Evolutionary conservation across 2,888 invertebrate species (phyloP).

Genomic region (Agrotis ipsilon): DNA sequence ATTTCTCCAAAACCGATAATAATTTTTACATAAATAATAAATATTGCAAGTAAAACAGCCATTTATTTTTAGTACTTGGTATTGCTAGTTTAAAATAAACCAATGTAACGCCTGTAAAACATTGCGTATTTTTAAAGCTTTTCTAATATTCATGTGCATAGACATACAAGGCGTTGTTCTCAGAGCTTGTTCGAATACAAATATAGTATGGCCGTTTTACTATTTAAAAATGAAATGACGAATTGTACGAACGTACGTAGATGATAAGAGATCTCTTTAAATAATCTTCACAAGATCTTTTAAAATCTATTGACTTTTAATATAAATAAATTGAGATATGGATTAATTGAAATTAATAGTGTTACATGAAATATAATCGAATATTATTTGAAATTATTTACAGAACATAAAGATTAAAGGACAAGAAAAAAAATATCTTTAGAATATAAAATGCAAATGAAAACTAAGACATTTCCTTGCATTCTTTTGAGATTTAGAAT

Average conservation of each 20-base stretch:
- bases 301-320: slow-evolving; percentile 20
- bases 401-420: slow-evolving; percentile 38
- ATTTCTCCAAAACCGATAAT: slow-evolving; percentile 31
- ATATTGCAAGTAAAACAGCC: slow-evolving; percentile 42
- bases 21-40: slow-evolving; percentile 34
- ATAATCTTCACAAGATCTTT: slow-evolving; percentile 39
- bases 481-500: slow-evolving; percentile 53
- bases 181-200: slow-evolving; percentile 1
- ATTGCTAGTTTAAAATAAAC: slow-evolving; percentile 31
- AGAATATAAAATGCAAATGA: slow-evolving; percentile 38
- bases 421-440: slow-evolving; percentile 26
- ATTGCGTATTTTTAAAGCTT: slow-evolving; percentile 31
- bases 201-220: slow-evolving; percentile 29
- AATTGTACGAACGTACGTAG: slow-evolving; percentile 27
- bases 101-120: slow-evolving; percentile 24
- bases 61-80: background rate
- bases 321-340: slow-evolving; percentile 33
- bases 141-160: slow-evolving; percentile 18
- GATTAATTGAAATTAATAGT: slow-evolving; percentile 28
- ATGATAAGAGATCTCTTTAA: slow-evolving; percentile 38
- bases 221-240: slow-evolving; percentile 23
- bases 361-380: slow-evolving; percentile 29
- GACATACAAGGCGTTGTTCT: slow-evolving; percentile 8
- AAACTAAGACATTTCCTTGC: slow-evolving; percentile 41
- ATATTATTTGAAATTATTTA: slow-evolving; percentile 55